Evolutionary conservation across 2,888 invertebrate species (phyloP), one percentile per base, ranked within the genome.

Genomic region (Priapulus caudatus): DNA sequence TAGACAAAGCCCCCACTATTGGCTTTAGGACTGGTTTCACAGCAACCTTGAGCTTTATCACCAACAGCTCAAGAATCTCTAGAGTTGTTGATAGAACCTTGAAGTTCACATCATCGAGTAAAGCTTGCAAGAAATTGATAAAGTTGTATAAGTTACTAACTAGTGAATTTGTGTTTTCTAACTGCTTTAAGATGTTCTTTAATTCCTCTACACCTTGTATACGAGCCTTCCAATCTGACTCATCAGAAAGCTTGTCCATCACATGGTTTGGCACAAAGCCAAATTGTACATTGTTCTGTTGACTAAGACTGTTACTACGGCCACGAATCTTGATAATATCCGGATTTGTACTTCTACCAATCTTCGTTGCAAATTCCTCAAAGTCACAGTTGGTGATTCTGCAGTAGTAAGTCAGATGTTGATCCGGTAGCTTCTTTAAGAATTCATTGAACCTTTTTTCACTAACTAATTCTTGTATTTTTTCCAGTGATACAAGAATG

Each of bases 41-140:
- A 54, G 64, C 61, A 52, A 60, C 59, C n/a, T 67, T 67, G 48
- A 75, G 61, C 51, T 70, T 68, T 44, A 71, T 70, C 4, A 74
- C 71, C n/a, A 75, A 60, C 10, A 70, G 58, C 23, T 69, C 66
- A 24, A 75, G 61, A 43, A 75, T 72, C 56, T 75, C 75, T 46
- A 76, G 63, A 3, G 73, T 69, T 16, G 70, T 67, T 47, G 72
- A 71, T 20, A 72, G 72, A 18, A 75, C 71, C 59, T 74, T 74
- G 58, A 76, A 75, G 62, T 75, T 78, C 54, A 79, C 76, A 67
- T 84, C 83, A 54, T 81, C 79, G 24, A 80, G 74, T 19, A 77
- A 65, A 48, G 70, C 67, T 44, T 71, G 71, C 20, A 84, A 69
- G 22, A 81, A 78, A 59, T 79, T 75, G 52, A 84, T 72, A 55